Percentiles rank a stretch among this genome's conserved stretches.
phyloP scores from a whole-genome alignment of 2,888 invertebrate genomes.

The Orthosia incerta region DNA sequence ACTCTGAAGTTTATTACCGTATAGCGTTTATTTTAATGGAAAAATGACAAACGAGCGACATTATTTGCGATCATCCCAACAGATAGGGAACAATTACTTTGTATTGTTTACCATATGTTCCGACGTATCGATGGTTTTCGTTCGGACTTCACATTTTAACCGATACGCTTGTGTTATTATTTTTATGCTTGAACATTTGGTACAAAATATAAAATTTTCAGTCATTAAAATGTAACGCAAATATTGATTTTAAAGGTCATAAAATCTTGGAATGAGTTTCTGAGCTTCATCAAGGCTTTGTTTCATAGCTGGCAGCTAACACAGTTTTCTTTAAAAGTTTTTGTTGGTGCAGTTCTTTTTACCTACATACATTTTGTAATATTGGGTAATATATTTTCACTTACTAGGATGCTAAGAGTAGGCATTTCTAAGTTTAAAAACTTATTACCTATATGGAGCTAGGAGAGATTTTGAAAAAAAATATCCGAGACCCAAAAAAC shows the following conservation, averaged over 20 bases:
- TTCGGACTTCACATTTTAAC: conserved; percentile 21
- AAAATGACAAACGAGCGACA: conserved; percentile 72
- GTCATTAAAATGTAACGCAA: neutral
- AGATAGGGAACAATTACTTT: conserved; percentile 62
- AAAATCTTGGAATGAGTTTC: neutral
- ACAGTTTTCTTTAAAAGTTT: neutral
- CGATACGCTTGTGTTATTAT: neutral
- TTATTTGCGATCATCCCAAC: conserved; percentile 68
- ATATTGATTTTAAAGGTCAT: neutral
- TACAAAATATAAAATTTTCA: too few species aligned
- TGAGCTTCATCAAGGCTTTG: neutral
- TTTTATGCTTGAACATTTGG: conserved; percentile 8
- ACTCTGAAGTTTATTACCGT: conserved; percentile 69
- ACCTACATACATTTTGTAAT: neutral
- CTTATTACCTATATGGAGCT: too few species aligned
- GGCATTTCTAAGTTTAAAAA: too few species aligned
- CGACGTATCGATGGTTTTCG: conserved; percentile 34
- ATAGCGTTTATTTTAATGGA: conserved; percentile 74
- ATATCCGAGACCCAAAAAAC: neutral
- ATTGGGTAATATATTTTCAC: fast-evolving
- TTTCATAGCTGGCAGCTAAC: neutral
- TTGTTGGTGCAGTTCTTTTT: neutral
- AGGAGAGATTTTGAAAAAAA: too few species aligned
- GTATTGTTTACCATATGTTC: conserved; percentile 49
- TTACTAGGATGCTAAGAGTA: too few species aligned